Conservation (phyloP, 2,113 vertebrate genomes). For the Toxotes chatareus region DNA sequence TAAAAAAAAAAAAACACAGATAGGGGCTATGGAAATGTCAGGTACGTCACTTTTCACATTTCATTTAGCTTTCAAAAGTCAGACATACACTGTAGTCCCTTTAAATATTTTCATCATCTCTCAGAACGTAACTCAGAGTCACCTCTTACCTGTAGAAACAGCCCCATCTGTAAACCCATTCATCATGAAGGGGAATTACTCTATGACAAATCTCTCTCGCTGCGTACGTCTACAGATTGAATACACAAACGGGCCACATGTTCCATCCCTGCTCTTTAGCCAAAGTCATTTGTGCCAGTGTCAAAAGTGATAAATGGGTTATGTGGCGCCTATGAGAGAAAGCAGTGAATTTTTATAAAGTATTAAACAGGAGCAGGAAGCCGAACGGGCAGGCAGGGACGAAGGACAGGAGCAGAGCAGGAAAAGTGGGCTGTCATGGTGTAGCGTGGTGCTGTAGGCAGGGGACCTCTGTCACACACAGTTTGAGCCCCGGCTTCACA, state of each 20-base stretch:
- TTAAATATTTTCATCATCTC: slow-evolving; percentile 53
- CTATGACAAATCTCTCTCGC: slow-evolving; percentile 60
- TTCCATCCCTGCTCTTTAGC: slow-evolving; percentile 78
- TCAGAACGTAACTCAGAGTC: slow-evolving; percentile 51
- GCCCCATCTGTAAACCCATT: slow-evolving; percentile 63
- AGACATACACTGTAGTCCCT: neutral
- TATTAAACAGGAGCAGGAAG: slow-evolving; percentile 70
- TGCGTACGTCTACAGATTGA: slow-evolving; percentile 53
- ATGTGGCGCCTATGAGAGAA: slow-evolving; percentile 62
- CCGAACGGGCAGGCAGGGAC: slow-evolving; percentile 26
- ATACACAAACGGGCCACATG: slow-evolving; percentile 70
- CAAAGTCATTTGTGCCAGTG: slow-evolving; percentile 78
- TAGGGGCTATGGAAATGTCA: neutral
- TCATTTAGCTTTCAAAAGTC: slow-evolving; percentile 28
- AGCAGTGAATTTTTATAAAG: slow-evolving; percentile 72
- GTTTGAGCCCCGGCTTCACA: slow-evolving; percentile 60
- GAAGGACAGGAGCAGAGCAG: slow-evolving; percentile 9
- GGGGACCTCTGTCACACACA: slow-evolving; percentile 65
- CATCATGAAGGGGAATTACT: slow-evolving; percentile 69
- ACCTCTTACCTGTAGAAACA: slow-evolving; percentile 59
- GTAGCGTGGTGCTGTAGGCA: slow-evolving; percentile 59
- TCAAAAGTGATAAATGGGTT: slow-evolving; percentile 82
- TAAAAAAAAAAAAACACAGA: neutral
- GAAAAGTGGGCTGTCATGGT: slow-evolving; percentile 65
- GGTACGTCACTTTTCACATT: slow-evolving; percentile 44